Percentiles rank a stretch among this genome's conserved stretches.
Conservation (phyloP, 1,140 invertebrate species). For the Drosophila prosaltans region DNA sequence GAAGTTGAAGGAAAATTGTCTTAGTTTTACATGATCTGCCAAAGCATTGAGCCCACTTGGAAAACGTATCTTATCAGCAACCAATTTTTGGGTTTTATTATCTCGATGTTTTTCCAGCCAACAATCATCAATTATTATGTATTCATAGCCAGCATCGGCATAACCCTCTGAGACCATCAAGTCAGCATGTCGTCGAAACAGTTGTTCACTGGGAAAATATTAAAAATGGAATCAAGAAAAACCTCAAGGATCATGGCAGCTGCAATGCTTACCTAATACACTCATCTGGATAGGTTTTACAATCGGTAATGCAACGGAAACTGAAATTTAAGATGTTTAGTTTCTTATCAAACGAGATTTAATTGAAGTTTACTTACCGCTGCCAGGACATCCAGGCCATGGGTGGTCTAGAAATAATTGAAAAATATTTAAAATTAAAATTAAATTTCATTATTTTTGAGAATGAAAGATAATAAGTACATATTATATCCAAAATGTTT, state of each 20-base stretch:
- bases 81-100: constrained; percentile 86
- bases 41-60: constrained; percentile 92
- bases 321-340: constrained; percentile 13
- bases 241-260: not conserved
- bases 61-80: constrained; percentile 90
- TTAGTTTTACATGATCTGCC: constrained; percentile 89
- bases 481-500: too few relatives aligned
- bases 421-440: not conserved
- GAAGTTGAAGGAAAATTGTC: not conserved
- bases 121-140: constrained; percentile 95
- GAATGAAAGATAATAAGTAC: too few relatives aligned
- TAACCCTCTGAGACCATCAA: constrained; percentile 91
- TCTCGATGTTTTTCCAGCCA: constrained; percentile 90
- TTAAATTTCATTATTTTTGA: too few relatives aligned
- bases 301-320: constrained; percentile 96
- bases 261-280: constrained; percentile 90
- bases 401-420: constrained; percentile 88
- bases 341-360: not conserved
- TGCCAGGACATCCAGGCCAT: constrained; percentile 97
- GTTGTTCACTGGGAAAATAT: constrained; percentile 87
- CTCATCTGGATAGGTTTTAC: constrained; percentile 95
- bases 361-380: constrained; percentile 79
- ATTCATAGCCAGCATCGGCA: constrained; percentile 91
- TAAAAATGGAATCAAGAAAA: not conserved
- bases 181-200: constrained; percentile 93